These are phyloP conservation scores for Nasua narica DNA, from an alignment of 2,797 vertebrate genomes.

Conservation along the genomic window DNA sequence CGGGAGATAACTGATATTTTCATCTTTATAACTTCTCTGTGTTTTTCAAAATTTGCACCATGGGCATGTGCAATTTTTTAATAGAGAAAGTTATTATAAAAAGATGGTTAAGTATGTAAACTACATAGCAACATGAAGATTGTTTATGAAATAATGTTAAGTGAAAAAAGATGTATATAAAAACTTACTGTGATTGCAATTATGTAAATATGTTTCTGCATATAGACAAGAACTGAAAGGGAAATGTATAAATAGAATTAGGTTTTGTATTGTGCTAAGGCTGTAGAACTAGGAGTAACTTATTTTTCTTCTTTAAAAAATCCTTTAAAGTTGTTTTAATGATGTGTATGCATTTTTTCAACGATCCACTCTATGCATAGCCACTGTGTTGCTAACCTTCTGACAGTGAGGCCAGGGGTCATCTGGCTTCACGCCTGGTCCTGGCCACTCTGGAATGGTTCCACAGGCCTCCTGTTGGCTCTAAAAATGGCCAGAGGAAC, in stretches of 20 bases:
- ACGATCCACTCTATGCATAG: not conserved
- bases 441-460: not conserved
- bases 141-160: conserved; percentile 76
- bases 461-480: conserved; percentile 46
- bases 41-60: conserved; percentile 52
- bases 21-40: conserved; percentile 41
- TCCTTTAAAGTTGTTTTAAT: conserved; percentile 49
- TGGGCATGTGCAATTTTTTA: conserved; percentile 46
- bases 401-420: not conserved
- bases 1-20: conserved; percentile 56
- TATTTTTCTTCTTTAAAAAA: conserved; percentile 62
- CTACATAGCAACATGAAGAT: conserved; percentile 62
- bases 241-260: conserved; percentile 68
- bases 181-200: conserved; percentile 74
- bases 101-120: conserved; percentile 65
- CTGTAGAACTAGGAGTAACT: conserved; percentile 53
- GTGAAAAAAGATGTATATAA: conserved; percentile 74
- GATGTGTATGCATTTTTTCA: not conserved
- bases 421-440: not conserved
- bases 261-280: conserved; percentile 57
- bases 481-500: conserved; percentile 68
- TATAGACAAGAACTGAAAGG: conserved; percentile 68
- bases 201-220: conserved; percentile 74
- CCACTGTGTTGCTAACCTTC: not conserved
- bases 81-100: conserved; percentile 61